These are phyloP conservation scores for Chaetodon auriga DNA, from an alignment of 2,113 vertebrate genomes.

Conservation along the genomic window DNA sequence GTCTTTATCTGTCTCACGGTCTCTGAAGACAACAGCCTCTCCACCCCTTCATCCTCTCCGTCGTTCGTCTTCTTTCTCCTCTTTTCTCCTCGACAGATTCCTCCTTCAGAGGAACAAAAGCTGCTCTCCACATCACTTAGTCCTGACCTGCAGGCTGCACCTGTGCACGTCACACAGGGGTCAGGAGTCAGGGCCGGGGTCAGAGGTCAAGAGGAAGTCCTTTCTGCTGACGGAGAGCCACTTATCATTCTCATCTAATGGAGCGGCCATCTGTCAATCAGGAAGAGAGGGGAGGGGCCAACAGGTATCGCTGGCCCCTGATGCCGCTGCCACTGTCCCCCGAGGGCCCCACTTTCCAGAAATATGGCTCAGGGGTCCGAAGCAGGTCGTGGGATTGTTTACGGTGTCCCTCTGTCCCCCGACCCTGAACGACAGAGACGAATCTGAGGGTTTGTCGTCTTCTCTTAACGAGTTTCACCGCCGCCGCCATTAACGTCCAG, in stretches of 20 bases:
- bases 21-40: slow-evolving; percentile 9
- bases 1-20: neutral
- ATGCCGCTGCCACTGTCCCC: slow-evolving; percentile 46
- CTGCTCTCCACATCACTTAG: slow-evolving; percentile 45
- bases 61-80: neutral
- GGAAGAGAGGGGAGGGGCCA: slow-evolving; percentile 77
- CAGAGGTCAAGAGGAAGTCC: slow-evolving; percentile 96
- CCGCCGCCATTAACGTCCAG: neutral
- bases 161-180: slow-evolving; percentile 74
- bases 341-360: slow-evolving; percentile 34
- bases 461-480: neutral
- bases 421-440: neutral
- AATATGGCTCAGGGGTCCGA: slow-evolving; percentile 51
- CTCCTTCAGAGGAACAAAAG: slow-evolving; percentile 60
- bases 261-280: slow-evolving; percentile 95
- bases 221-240: slow-evolving; percentile 90
- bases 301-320: slow-evolving; percentile 65
- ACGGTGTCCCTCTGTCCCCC: slow-evolving; percentile 30
- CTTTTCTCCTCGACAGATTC: neutral
- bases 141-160: slow-evolving; percentile 61
- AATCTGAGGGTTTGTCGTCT: neutral
- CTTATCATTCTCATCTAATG: slow-evolving; percentile 96
- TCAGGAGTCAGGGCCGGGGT: slow-evolving; percentile 91
- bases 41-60: slow-evolving; percentile 6
- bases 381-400: slow-evolving; percentile 75